Percentiles rank a stretch among this genome's conserved stretches.
Evolutionary conservation across 2,113 vertebrate genomes (phyloP).

Genomic region (Plectropomus leopardus): DNA sequence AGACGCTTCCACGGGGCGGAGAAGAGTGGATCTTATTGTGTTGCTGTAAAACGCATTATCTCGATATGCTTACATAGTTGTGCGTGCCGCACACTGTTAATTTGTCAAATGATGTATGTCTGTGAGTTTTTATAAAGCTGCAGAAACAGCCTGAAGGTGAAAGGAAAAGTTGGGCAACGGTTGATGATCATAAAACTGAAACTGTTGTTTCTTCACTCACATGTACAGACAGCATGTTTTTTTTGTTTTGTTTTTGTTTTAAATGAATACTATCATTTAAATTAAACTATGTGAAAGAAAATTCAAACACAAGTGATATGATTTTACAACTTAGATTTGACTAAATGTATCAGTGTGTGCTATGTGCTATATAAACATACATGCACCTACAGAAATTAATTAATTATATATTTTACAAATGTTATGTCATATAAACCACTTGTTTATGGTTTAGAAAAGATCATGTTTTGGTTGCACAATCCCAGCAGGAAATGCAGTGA

Average conservation of each 20-base stretch:
- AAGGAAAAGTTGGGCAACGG: constrained; percentile 24
- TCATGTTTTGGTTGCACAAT: too few species aligned
- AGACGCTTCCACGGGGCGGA: constrained; percentile 6
- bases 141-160: constrained; percentile 31
- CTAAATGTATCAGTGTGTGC: not conserved
- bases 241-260: too few species aligned
- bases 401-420: not conserved
- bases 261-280: not conserved
- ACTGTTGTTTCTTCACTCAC: not conserved
- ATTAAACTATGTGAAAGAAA: not conserved
- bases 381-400: too few species aligned
- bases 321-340: not conserved
- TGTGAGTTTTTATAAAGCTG: not conserved
- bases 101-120: not conserved
- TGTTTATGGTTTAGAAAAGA: too few species aligned
- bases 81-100: not conserved
- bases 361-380: too few species aligned
- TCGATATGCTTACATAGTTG: not conserved
- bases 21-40: constrained; percentile 17
- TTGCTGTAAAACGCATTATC: constrained; percentile 8
- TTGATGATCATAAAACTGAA: not conserved
- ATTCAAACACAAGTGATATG: not conserved
- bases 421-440: too few species aligned
- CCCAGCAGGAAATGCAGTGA: too few species aligned
- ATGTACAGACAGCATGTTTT: not conserved